Percentiles rank a stretch among this genome's conserved stretches.
These are phyloP conservation scores for Linnaemya tessellans DNA, from an alignment of 2,888 invertebrate genomes.

Conservation along the genomic window DNA sequence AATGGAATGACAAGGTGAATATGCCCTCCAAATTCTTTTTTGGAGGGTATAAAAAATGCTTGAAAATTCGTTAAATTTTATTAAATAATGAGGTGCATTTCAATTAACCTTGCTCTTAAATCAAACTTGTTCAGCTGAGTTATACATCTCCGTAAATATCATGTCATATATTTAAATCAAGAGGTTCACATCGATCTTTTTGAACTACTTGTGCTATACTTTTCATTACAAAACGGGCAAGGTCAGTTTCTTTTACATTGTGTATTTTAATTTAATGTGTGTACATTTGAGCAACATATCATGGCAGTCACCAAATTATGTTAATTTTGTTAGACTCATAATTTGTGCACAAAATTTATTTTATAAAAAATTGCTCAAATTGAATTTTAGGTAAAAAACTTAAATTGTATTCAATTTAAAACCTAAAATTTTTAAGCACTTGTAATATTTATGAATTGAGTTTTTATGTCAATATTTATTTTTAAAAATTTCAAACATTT, in stretches of 20 bases:
- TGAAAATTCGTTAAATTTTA: not conserved
- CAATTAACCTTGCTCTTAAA: constrained; percentile 41
- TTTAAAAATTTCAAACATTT: not conserved
- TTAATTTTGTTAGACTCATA: constrained; percentile 64
- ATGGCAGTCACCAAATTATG: constrained; percentile 60
- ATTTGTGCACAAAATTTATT: constrained; percentile 20
- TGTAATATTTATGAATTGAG: constrained; percentile 1
- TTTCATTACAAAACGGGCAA: constrained; percentile 25
- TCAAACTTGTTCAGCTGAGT: not conserved
- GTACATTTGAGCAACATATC: too few species aligned
- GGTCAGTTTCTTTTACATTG: constrained; percentile 50
- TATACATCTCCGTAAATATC: not conserved
- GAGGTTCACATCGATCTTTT: not conserved
- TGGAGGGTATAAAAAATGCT: not conserved
- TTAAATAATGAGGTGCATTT: not conserved
- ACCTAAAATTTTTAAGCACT: not conserved
- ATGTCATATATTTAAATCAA: not conserved
- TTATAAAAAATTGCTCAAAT: not conserved
- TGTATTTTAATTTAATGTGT: not conserved
- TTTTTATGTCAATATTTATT: constrained; percentile 17
- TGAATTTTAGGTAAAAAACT: not conserved
- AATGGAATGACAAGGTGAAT: too few species aligned
- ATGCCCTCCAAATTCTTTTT: too few species aligned
- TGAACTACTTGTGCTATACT: not conserved
- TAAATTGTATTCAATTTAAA: not conserved